These are phyloP conservation scores for Glyphotaelius pellucidus DNA, from an alignment of 2,888 invertebrate genomes.

Conservation along the genomic window DNA sequence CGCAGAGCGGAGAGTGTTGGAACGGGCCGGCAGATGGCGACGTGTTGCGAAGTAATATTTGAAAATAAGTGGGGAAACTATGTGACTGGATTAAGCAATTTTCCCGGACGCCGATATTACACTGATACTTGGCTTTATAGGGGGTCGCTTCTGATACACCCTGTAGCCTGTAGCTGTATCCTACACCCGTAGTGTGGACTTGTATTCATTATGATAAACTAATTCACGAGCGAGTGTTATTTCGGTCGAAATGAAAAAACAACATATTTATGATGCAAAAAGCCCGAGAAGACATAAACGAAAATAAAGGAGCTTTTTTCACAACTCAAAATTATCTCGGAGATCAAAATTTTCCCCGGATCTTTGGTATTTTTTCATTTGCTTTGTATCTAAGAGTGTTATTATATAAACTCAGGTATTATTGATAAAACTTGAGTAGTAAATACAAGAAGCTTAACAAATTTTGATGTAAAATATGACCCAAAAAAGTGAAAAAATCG, in stretches of 20 bases:
- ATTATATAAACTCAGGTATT: no score
- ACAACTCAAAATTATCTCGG: no score
- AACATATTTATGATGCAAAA: background rate
- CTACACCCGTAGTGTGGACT: background rate
- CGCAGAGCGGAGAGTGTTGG: background rate
- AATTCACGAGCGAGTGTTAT: background rate
- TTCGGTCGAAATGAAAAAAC: background rate
- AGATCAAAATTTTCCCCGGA: no score
- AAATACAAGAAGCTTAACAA: no score
- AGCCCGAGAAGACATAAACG: background rate
- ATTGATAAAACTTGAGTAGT: no score
- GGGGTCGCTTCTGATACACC: slow-evolving; percentile 26
- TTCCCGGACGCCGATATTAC: slow-evolving; percentile 52
- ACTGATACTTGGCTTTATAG: slow-evolving; percentile 44
- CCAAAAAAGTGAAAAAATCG: no score
- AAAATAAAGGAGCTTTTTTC: no score
- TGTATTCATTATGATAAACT: background rate
- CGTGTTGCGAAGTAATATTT: slow-evolving; percentile 62
- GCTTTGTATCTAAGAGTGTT: no score
- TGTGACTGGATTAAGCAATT: slow-evolving; percentile 65
- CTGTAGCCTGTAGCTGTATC: background rate
- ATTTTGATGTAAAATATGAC: no score
- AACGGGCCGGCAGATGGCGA: slow-evolving; percentile 44
- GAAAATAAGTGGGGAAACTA: slow-evolving; percentile 64
- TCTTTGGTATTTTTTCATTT: no score